phyloP scores from a whole-genome alignment of 2,797 vertebrate genomes.

The Oreonectes daqikongensis region DNA sequence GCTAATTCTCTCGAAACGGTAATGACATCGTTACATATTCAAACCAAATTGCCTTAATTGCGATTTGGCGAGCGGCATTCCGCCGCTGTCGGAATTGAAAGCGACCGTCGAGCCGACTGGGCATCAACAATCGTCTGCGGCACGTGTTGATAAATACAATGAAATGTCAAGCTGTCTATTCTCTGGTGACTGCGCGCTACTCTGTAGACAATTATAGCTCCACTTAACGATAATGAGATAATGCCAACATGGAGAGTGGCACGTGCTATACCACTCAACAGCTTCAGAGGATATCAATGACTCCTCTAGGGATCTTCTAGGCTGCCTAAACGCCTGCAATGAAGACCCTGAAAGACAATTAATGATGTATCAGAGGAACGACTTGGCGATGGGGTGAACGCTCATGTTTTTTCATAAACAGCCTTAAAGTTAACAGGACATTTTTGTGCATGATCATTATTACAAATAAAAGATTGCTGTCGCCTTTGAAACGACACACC shows the following conservation, averaged over 20 bases:
- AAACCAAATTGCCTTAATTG: slow-evolving; percentile 98
- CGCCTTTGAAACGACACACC: too few species aligned
- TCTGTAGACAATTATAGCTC: slow-evolving; percentile 89
- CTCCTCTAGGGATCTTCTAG: slow-evolving; percentile 33
- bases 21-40: slow-evolving; percentile 99
- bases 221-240: slow-evolving; percentile 91
- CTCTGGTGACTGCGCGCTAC: slow-evolving; percentile 84
- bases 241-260: slow-evolving; percentile 47
- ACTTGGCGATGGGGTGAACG: slow-evolving; percentile 12
- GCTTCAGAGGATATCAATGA: slow-evolving; percentile 37
- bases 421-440: too few species aligned
- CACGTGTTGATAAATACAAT: slow-evolving; percentile 95
- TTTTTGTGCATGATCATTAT: too few species aligned
- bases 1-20: slow-evolving; percentile 96
- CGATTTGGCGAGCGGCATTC: slow-evolving; percentile 92
- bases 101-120: slow-evolving; percentile 70
- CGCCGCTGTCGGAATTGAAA: slow-evolving; percentile 88
- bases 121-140: slow-evolving; percentile 87
- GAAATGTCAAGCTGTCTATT: slow-evolving; percentile 95
- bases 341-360: slow-evolving; percentile 36
- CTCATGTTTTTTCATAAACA: too few species aligned
- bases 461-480: too few species aligned
- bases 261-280: not conserved
- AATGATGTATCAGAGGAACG: slow-evolving; percentile 25
- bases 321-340: slow-evolving; percentile 17